Conservation (phyloP, 2,888 invertebrate genomes). For the Sphaerophoria rueppellii region DNA sequence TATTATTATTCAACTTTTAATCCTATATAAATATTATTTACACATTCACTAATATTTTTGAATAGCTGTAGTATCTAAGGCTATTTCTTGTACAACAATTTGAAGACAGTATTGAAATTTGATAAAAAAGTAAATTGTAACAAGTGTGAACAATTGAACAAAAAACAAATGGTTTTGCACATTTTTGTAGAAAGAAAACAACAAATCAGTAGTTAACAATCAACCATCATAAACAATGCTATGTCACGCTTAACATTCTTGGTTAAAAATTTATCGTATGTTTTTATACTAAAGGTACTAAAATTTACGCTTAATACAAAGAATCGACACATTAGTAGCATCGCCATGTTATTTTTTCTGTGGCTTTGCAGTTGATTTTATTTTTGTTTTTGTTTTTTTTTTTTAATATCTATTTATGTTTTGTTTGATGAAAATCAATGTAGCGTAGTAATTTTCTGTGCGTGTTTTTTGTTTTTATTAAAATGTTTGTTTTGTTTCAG, state of each 20-base stretch:
- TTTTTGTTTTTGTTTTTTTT: neutral
- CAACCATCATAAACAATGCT: constrained; percentile 42
- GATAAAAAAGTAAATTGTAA: constrained; percentile 42
- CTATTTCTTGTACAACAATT: constrained; percentile 53
- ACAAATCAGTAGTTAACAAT: neutral
- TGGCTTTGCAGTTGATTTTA: constrained; percentile 35
- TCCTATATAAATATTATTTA: constrained; percentile 47
- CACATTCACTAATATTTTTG: constrained; percentile 52
- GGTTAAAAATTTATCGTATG: constrained; percentile 23
- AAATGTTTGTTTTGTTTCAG: constrained; percentile 4
- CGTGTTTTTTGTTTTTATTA: constrained; percentile 60
- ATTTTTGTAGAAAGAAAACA: neutral
- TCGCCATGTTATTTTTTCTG: neutral
- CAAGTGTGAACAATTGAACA: constrained; percentile 53
- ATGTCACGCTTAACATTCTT: constrained; percentile 24
- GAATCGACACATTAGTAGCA: constrained; percentile 46
- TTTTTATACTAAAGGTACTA: constrained; percentile 29
- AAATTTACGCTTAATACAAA: constrained; percentile 59
- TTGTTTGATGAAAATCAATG: constrained; percentile 40
- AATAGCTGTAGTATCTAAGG: constrained; percentile 47
- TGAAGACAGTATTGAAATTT: constrained; percentile 51
- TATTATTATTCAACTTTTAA: constrained; percentile 46
- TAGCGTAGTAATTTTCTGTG: constrained; percentile 56
- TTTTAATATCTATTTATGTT: constrained; percentile 42
- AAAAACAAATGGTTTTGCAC: constrained; percentile 17